Conservation (phyloP, 2,797 vertebrate genomes). For the Sebastes itinus region DNA sequence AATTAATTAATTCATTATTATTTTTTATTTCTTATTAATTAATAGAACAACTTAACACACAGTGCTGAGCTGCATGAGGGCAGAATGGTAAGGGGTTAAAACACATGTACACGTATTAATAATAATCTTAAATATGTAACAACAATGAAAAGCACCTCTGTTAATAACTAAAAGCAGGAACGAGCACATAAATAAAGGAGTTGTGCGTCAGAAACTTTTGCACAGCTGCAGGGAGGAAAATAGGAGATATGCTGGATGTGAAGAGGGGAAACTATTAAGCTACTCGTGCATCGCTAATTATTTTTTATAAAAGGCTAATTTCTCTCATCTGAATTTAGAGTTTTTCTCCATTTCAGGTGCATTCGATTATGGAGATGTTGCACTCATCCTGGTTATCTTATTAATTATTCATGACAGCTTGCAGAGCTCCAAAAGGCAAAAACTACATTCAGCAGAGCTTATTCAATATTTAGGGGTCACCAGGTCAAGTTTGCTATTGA, state of each 20-base stretch:
- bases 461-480: neutral
- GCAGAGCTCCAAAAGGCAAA: neutral
- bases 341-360: neutral
- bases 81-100: neutral
- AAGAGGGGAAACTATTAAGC: neutral
- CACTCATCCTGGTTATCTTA: neutral
- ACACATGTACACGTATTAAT: neutral
- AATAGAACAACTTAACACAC: no score
- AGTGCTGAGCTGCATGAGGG: no score
- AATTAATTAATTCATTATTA: no score
- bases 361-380: neutral
- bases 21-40: no score
- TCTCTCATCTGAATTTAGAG: neutral
- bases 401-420: constrained; percentile 1
- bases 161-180: neutral
- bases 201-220: neutral
- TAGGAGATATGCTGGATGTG: neutral
- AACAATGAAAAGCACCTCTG: neutral
- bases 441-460: neutral
- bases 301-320: neutral
- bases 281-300: neutral
- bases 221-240: neutral
- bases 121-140: neutral
- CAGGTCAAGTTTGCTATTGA: neutral
- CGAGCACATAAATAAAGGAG: neutral